Conservation (phyloP, 2,888 invertebrate genomes). For the Formica aserva region DNA sequence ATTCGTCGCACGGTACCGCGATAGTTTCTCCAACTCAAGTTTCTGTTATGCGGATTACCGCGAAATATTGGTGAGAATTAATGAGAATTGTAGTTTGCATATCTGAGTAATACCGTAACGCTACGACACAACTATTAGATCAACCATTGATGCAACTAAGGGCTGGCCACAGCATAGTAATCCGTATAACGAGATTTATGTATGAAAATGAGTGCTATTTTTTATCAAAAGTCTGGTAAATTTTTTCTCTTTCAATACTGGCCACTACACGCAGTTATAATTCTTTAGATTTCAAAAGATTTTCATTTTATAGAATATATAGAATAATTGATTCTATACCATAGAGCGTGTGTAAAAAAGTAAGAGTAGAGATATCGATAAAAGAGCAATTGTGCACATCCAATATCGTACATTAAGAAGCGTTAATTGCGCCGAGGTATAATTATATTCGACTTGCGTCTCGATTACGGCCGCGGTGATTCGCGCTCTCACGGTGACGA, state of each 20-base stretch:
- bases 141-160: slow-evolving; percentile 40
- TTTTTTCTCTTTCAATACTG: background rate
- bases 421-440: slow-evolving; percentile 12
- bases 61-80: slow-evolving; percentile 69
- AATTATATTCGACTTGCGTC: slow-evolving; percentile 10
- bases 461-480: slow-evolving; percentile 27
- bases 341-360: background rate
- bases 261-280: background rate
- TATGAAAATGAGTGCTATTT: background rate
- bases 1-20: slow-evolving; percentile 30
- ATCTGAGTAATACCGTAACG: slow-evolving; percentile 61
- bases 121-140: slow-evolving; percentile 49
- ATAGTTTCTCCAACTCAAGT: slow-evolving; percentile 47
- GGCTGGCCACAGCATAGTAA: background rate
- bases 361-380: background rate
- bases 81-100: slow-evolving; percentile 63
- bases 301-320: background rate
- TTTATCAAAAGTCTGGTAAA: background rate
- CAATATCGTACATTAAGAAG: background rate
- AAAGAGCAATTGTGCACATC: background rate
- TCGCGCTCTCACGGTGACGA: slow-evolving; percentile 37
- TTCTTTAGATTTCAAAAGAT: background rate
- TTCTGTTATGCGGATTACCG: slow-evolving; percentile 50
- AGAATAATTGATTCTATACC: background rate
- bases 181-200: background rate